Evolutionary conservation across 2,888 invertebrate genomes (phyloP), one percentile per base, ranked within the genome.

Genomic region (Crossocerus cetratus): DNA sequence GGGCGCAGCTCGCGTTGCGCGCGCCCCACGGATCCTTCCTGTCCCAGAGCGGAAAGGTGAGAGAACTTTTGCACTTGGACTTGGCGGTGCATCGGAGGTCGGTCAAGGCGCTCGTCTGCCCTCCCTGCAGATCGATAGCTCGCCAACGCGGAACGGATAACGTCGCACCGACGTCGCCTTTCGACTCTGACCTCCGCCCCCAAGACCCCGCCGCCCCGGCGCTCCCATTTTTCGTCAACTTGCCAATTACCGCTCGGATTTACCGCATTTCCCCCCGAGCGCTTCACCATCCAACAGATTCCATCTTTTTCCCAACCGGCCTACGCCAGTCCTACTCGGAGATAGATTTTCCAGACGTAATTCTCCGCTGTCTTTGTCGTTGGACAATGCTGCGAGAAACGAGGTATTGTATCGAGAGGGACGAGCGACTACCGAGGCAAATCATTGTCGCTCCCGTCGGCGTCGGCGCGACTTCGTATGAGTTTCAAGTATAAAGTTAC

Each of bases 41-140:
- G 71, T 54, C 63, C 69, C 49, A 59, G 72, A 54, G 59, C 67
- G 65, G 72, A 78, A 72, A 69, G 78, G 77, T 75, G 80, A 77
- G 79, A 68, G 81, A 83, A 85, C 84, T 86, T 86, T 87, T 88
- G 88, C 87, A 89, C 89, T 89, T 90, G 90, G 89, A 89, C 89
- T 90, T 89, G 90, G 87, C 80, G 83, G 72, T 85, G 80, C 76
- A 81, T 80, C 81, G 84, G 87, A 87, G 89, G 89, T 89, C 89
- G 89, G 89, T 90, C 89, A 90, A 89, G 89, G 89, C 89, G 88
- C 80, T 84, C 76, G 56, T 72, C 89, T 89, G 88, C 80, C 84
- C 76, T 53, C 70, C 81, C 81, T 80, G 16, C 84, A 87, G 89
- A 89, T 89, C 90, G 89, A 89, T 90, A 89, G 84, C 86, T 84